Percentiles rank a stretch among this genome's conserved stretches.
These are phyloP conservation scores for Subacronicta megacephala DNA, from an alignment of 2,888 invertebrate genomes.

Conservation along the genomic window DNA sequence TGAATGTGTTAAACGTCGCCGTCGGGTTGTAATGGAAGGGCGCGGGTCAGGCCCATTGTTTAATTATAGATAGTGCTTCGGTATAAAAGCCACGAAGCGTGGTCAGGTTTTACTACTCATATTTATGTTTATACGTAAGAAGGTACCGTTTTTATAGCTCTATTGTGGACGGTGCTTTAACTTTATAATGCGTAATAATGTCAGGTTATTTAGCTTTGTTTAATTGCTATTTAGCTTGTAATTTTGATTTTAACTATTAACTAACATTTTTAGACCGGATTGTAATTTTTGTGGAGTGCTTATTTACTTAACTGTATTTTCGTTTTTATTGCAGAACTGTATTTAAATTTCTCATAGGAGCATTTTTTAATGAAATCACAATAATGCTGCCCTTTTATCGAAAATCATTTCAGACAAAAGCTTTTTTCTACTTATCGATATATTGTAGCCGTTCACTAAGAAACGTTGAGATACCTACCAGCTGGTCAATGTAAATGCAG, in stretches of 20 bases:
- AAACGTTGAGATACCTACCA: constrained; percentile 18
- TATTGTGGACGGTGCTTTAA: constrained; percentile 56
- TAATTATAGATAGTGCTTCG: constrained; percentile 83
- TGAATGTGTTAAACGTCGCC: constrained; percentile 85
- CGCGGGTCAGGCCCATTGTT: constrained; percentile 80
- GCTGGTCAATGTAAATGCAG: constrained; percentile 24
- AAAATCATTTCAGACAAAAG: not conserved
- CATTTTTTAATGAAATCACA: too few relatives aligned
- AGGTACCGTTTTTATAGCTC: constrained; percentile 60
- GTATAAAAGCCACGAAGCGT: constrained; percentile 66
- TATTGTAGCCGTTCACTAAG: constrained; percentile 22
- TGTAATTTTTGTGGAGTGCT: not conserved
- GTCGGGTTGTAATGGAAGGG: constrained; percentile 80
- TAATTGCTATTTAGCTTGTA: constrained; percentile 48
- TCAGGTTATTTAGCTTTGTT: constrained; percentile 51
- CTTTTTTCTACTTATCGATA: constrained; percentile 10
- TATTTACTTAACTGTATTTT: not conserved
- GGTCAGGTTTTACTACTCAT: constrained; percentile 66
- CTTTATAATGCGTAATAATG: constrained; percentile 56
- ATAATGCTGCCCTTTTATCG: not conserved
- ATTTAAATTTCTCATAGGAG: not conserved
- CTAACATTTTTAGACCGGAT: constrained; percentile 10
- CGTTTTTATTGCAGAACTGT: not conserved
- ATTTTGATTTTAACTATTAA: constrained; percentile 32
- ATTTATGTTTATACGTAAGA: constrained; percentile 65